phyloP scores from a whole-genome alignment of 2,888 invertebrate species.

The Junonia oenone region DNA sequence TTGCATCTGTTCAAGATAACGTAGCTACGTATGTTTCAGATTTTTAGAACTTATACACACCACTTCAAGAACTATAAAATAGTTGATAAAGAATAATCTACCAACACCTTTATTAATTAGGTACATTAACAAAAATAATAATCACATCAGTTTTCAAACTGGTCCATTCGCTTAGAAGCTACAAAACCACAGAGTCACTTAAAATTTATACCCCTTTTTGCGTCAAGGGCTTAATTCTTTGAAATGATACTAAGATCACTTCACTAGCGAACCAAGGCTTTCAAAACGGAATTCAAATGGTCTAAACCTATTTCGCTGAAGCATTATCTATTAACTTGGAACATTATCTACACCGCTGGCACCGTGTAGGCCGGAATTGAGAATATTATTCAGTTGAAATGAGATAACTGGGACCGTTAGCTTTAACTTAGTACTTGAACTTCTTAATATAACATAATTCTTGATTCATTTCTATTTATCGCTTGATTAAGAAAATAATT shows the following conservation, averaged over 20 bases:
- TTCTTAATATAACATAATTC: conserved; percentile 11
- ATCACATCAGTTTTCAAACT: too few species aligned
- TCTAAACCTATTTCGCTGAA: conserved; percentile 6
- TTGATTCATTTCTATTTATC: not conserved
- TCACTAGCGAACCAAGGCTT: not conserved
- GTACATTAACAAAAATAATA: too few species aligned
- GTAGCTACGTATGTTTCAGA: too few species aligned
- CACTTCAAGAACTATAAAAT: too few species aligned
- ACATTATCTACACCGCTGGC: conserved; percentile 16
- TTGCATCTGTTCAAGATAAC: too few species aligned
- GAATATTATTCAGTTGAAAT: conserved; percentile 11
- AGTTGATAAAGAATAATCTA: too few species aligned
- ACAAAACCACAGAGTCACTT: too few species aligned
- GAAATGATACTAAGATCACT: not conserved
- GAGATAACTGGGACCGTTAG: conserved; percentile 11
- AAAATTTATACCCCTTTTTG: too few species aligned
- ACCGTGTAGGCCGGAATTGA: conserved; percentile 13
- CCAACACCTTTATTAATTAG: too few species aligned
- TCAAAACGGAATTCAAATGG: conserved; percentile 10
- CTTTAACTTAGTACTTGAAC: not conserved
- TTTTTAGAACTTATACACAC: too few species aligned
- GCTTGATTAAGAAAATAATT: not conserved
- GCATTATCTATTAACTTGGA: conserved; percentile 16
- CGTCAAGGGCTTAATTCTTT: too few species aligned
- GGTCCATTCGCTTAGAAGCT: too few species aligned